Percentiles rank a stretch among this genome's conserved stretches.
These are phyloP conservation scores for Mastigias papua DNA, from an alignment of 30 jellyfish, hydroid and myxozoan genomes.

Conservation along the genomic window DNA sequence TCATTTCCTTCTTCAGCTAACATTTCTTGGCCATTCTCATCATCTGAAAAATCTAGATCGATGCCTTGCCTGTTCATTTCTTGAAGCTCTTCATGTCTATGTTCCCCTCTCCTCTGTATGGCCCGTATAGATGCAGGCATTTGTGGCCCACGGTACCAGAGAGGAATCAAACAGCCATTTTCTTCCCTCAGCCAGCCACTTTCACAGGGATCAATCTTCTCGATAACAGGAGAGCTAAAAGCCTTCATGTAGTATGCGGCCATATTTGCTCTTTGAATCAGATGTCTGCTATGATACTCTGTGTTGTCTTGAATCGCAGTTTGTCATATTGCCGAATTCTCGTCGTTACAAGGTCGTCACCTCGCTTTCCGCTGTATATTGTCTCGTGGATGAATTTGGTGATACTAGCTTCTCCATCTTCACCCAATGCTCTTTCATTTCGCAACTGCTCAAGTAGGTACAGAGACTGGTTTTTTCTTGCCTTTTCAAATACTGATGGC, in stretches of 20 bases:
- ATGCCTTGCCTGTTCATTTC: conserved; percentile 26
- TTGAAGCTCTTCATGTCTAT: conserved; percentile 43
- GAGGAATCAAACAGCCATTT: conserved; percentile 47
- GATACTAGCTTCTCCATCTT: conserved; percentile 32
- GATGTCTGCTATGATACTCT: conserved; percentile 44
- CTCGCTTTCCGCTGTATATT: conserved; percentile 41
- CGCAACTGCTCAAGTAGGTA: conserved; percentile 56
- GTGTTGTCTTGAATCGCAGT: conserved; percentile 43
- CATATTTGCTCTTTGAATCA: conserved; percentile 41
- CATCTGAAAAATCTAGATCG: conserved; percentile 25
- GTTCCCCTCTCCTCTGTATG: conserved; percentile 47
- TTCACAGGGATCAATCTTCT: conserved; percentile 49
- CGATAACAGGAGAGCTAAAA: conserved; percentile 58
- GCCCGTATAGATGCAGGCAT: conserved; percentile 65
- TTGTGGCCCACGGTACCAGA: conserved; percentile 72
- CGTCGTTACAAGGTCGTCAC: conserved; percentile 52
- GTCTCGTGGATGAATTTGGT: conserved; percentile 51
- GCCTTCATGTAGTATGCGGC: conserved; percentile 54
- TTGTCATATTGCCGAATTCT: conserved; percentile 35
- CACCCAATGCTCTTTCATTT: conserved; percentile 33
- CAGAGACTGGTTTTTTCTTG: conserved; percentile 39
- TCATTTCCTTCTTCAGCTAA: conserved; percentile 47
- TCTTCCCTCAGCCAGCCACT: conserved; percentile 63
- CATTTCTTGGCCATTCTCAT: conserved; percentile 38
- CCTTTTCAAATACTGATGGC: conserved; percentile 56